Evolutionary conservation across 2,888 invertebrate genomes (phyloP), one percentile per base, ranked within the genome.

Genomic region (Standfussiana lucernea): DNA sequence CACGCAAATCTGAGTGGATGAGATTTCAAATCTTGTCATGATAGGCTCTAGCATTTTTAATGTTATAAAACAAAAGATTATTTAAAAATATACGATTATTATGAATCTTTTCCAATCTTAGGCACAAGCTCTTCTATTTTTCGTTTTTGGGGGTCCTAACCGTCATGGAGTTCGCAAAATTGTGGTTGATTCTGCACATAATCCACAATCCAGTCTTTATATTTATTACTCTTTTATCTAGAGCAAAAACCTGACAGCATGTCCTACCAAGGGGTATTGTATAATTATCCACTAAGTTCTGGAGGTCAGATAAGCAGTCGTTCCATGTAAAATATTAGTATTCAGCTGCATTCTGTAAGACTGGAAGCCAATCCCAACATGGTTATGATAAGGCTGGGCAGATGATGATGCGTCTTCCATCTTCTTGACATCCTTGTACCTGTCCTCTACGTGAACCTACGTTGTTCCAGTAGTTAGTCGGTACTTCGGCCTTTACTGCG

Each of bases 391-490:
- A 28, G 28, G 21, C 21, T 11, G 21, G 11, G 32, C 32, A 35
- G n/a, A 64, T 4, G 24, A 35, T 13, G 13, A 15, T 11, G 42
- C 62, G 74, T 64, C 32, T 61, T 81, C 86, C 2, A 68, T 70
- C 18, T 0, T 64, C 1, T 47, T 0, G 35, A 84, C 1, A 66
- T 88, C 75, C 5, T 0, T 69, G 84, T 71, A 66, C 3, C 65
- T 32, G 56, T 75, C 56, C 6, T 66, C 68, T 37, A 79, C 67
- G 71, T 65, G 70, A 61, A 77, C 77, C 79, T 84, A 66, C 78
- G 80, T 82, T 86, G 87, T 88, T 86, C 79, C 72, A 84, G 82
- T 88, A 84, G 88, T 87, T 87, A 87, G 80, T 80, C 66, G 75
- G 70, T 76, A 42, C 82, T 83, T 65, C 66, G 59, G 79, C 84